Base-by-base conservation (phyloP, 2,797 vertebrate species). In the Hippocampus kuda region DNA sequence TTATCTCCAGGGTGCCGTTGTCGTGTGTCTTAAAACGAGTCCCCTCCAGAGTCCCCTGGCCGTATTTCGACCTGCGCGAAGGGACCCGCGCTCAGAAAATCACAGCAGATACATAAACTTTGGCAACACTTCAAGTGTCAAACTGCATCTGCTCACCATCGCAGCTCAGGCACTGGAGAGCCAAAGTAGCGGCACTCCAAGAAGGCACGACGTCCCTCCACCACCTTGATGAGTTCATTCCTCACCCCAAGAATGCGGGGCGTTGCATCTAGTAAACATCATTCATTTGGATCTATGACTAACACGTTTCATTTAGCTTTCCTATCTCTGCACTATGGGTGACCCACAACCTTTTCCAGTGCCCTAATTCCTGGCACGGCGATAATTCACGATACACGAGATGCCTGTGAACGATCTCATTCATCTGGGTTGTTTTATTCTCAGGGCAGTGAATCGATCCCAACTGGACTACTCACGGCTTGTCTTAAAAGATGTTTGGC, bases 1-100 rank as follows among this genome's bases (percentile, higher is more conserved):
- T 90, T 68, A 99, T 95, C 85, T 98, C 95, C 81, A 99, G 78
- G 41, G 94, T 98, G 15, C 97, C 97, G 0, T 99, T 99, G 72
- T 89, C 85, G 0, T 94, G 88, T 3, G 91, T 90, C 41, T 85
- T 92, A 87, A 95, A 98, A 76, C 93, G 95, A 44, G 89, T 92
- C 68, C 95, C 96, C 5, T 95, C 93, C 71, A 97, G 90, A 22
- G 90, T 93, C 66, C 95, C 95, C 72, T 95, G 92, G 74, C 95
- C 97, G 2, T 94, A 94, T 91, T 94, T 99, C 87, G 96, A 95
- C 97, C 97, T 99, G 86, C 67, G 75, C 72, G 49, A 65, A 66
- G 20, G 67, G 13, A 77, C 5, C 2, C 56, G 71, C 2, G 42
- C 26, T 61, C 65, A 56, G 1, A 76, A 16, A 69, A 38, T 38